A percentile compares a stretch with the other conserved stretches of the same genome.
Conservation (phyloP, 2,888 invertebrate species). For the Homarus gammarus region DNA sequence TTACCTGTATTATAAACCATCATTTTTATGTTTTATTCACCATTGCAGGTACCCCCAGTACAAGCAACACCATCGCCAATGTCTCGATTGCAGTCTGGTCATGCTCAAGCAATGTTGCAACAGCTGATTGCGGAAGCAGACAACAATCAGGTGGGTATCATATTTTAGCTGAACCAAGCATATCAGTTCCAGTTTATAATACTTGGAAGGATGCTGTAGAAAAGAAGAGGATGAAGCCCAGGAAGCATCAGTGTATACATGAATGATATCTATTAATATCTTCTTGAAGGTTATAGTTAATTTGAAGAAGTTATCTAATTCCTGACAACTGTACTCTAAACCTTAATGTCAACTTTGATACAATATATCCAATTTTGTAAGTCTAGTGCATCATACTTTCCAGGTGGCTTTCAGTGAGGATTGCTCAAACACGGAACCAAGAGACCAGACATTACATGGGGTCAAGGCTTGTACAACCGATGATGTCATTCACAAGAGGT, state of each 20-base stretch:
- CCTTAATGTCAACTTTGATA: too few species aligned
- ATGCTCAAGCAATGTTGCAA: slow-evolving; percentile 90
- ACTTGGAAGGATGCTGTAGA: too few species aligned
- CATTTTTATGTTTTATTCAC: too few species aligned
- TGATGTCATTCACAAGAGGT: slow-evolving; percentile 95
- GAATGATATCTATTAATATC: too few species aligned
- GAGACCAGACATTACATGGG: slow-evolving; percentile 89
- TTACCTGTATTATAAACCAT: too few species aligned
- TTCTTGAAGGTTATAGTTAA: too few species aligned
- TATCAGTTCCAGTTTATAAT: too few species aligned
- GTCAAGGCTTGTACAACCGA: slow-evolving; percentile 92
- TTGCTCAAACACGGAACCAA: slow-evolving; percentile 84
- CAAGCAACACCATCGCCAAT: slow-evolving; percentile 84
- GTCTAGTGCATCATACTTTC: not conserved
- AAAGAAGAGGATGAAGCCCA: too few species aligned
- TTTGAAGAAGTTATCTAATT: too few species aligned
- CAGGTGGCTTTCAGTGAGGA: slow-evolving; percentile 96
- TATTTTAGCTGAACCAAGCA: not conserved
- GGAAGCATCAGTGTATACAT: too few species aligned
- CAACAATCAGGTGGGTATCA: slow-evolving; percentile 80
- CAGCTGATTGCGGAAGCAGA: slow-evolving; percentile 93
- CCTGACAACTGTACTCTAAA: too few species aligned
- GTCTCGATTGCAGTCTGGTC: slow-evolving; percentile 85
- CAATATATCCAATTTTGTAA: too few species aligned
- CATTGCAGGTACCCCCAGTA: slow-evolving; percentile 78